Base-by-base conservation (phyloP, 2,113 vertebrate species). In the Phylloscopus trochilus region DNA sequence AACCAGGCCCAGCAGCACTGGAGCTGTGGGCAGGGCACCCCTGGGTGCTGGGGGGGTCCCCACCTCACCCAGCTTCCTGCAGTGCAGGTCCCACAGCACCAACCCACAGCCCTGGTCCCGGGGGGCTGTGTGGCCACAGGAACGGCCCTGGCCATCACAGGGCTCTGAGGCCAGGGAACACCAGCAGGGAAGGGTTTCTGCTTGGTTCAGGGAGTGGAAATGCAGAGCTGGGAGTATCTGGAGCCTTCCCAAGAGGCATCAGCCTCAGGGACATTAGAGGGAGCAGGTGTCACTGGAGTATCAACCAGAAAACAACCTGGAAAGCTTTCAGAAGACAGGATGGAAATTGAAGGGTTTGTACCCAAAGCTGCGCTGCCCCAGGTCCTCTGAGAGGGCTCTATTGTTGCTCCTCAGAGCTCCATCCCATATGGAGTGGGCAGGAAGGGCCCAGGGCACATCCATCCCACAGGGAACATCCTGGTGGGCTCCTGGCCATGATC, bases 381-480 rank as follows among this genome's bases (percentile, higher is more conserved):
- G 6, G 30, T 44, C 24, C 47, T 33, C 72, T 37, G 52, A 33
- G 62, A 4, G 63, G 13, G 41, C 23, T 68, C 14, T 52, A 26
- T 0, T 43, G 55, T 2, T 35, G 77, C 13, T 44, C 33, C 66
- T 39, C 35, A 58, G 46, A 28, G 4, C 21, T 55, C 35, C 24
- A 5, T 6, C 31, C 56, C 20, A 2, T 1, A 15, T 3, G 28
- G 53, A 55, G 26, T 24, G 46, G 41, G 49, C 59, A 44, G 2
- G 0, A 59, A 43, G 67, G 47, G 39, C 31, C 43, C 20, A 6
- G 0, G 1, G 23, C 6, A 24, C 0, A 0, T 43, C 18, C 19
- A 4, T 15, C 58, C 31, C 47, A 7, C 4, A 2, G 27, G 37
- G 56, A 52, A 62, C 64, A 43, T 13, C 62, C 83, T 19, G 1